Evolutionary conservation across 2,797 vertebrate species (phyloP).

Genomic region (Lacerta bilineata): DNA sequence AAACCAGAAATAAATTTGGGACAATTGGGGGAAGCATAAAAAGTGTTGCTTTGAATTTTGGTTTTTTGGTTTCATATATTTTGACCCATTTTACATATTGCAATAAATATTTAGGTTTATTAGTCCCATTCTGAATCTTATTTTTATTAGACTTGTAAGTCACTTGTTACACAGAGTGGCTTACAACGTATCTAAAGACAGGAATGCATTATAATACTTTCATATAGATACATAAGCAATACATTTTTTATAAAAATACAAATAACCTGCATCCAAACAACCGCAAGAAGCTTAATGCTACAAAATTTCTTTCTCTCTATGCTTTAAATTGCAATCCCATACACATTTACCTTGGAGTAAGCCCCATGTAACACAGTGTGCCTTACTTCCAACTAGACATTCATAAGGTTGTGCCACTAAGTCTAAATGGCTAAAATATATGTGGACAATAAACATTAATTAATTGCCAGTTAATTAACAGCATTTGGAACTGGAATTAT

Average conservation of each 20-base stretch:
- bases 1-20: neutral
- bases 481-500: too few species aligned
- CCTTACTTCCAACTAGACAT: neutral
- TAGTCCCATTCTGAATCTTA: neutral
- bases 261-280: too few species aligned
- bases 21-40: neutral
- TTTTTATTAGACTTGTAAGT: too few species aligned
- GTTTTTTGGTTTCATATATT: neutral
- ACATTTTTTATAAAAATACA: too few species aligned
- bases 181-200: too few species aligned
- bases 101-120: neutral
- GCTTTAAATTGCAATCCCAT: neutral
- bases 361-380: neutral
- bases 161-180: too few species aligned
- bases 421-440: constrained; percentile 2
- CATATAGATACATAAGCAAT: too few species aligned
- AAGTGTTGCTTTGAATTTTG: too few species aligned
- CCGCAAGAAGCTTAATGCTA: neutral
- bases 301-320: neutral
- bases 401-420: neutral
- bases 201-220: too few species aligned
- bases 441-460: neutral
- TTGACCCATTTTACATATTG: neutral
- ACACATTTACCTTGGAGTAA: neutral
- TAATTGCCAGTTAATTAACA: too few species aligned